Evolutionary conservation across 2,113 vertebrate genomes (phyloP).

Genomic region (Leptobrachium leishanense): DNA sequence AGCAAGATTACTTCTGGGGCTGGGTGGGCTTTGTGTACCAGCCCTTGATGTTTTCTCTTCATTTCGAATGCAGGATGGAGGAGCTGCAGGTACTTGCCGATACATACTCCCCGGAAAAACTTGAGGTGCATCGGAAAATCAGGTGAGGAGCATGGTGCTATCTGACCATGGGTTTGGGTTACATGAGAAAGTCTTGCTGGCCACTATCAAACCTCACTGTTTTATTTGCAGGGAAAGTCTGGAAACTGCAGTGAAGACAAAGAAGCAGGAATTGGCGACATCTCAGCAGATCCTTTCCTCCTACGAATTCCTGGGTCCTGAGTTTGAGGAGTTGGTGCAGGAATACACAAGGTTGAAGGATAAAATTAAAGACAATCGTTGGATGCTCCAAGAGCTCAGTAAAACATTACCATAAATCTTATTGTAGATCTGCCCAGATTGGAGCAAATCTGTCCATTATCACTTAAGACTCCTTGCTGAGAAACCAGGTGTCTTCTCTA

Average conservation of each 20-base stretch:
- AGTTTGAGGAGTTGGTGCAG: conserved; percentile 63
- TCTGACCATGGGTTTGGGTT: background rate
- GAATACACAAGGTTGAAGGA: conserved; percentile 61
- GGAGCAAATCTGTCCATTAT: too few relatives aligned
- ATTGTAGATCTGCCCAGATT: too few relatives aligned
- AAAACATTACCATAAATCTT: conserved; percentile 50
- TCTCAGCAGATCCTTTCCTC: conserved; percentile 53
- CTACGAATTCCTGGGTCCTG: conserved; percentile 62
- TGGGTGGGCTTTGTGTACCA: background rate
- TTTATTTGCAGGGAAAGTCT: conserved; percentile 56
- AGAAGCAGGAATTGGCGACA: conserved; percentile 57
- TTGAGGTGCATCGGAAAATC: conserved; percentile 76
- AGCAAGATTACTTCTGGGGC: background rate
- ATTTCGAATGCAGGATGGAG: conserved; percentile 68
- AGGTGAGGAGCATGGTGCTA: conserved; percentile 60
- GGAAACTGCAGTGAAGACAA: conserved; percentile 50
- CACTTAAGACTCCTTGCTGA: too few relatives aligned
- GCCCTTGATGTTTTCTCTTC: background rate
- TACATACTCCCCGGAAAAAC: conserved; percentile 74
- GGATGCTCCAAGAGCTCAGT: conserved; percentile 62
- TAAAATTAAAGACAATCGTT: conserved; percentile 54
- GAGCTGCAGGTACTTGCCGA: conserved; percentile 77
- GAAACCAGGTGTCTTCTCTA: too few relatives aligned
- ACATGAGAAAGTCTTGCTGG: background rate
- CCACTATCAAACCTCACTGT: background rate